These are phyloP conservation scores for Oncorhynchus clarkii DNA, from an alignment of 2,113 vertebrate genomes.

Conservation along the genomic window DNA sequence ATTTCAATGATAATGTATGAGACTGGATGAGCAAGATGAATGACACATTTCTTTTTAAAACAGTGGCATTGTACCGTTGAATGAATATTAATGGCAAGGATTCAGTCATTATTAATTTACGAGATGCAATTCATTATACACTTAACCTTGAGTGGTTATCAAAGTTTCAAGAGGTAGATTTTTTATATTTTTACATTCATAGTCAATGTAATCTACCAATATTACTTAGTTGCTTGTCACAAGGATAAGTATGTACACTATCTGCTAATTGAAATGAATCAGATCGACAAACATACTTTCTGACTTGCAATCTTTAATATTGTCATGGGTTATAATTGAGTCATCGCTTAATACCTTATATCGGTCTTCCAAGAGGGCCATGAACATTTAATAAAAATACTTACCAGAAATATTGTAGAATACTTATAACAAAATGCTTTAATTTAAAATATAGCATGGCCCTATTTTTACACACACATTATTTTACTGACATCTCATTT, in stretches of 20 bases:
- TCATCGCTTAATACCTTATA: slow-evolving; percentile 44
- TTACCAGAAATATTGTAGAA: slow-evolving; percentile 63
- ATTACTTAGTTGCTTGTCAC: too few relatives aligned
- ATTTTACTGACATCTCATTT: slow-evolving; percentile 65
- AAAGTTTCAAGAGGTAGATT: too few relatives aligned
- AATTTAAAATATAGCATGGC: slow-evolving; percentile 55
- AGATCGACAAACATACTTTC: slow-evolving; percentile 7
- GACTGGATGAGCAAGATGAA: not conserved
- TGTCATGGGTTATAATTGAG: slow-evolving; percentile 50
- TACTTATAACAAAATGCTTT: slow-evolving; percentile 40
- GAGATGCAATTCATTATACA: too few relatives aligned
- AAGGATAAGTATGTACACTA: not conserved
- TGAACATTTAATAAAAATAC: slow-evolving; percentile 48
- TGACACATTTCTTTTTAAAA: not conserved
- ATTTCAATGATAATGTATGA: not conserved
- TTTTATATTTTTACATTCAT: too few relatives aligned
- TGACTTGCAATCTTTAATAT: slow-evolving; percentile 31
- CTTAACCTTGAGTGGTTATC: not conserved
- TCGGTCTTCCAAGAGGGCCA: slow-evolving; percentile 41
- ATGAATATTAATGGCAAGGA: too few relatives aligned
- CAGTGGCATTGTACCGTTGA: too few relatives aligned
- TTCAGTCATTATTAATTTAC: too few relatives aligned
- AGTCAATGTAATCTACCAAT: not conserved
- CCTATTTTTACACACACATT: slow-evolving; percentile 56
- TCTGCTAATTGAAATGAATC: not conserved